Conservation (phyloP, 1,140 invertebrate genomes). For the Aricia agestis region DNA sequence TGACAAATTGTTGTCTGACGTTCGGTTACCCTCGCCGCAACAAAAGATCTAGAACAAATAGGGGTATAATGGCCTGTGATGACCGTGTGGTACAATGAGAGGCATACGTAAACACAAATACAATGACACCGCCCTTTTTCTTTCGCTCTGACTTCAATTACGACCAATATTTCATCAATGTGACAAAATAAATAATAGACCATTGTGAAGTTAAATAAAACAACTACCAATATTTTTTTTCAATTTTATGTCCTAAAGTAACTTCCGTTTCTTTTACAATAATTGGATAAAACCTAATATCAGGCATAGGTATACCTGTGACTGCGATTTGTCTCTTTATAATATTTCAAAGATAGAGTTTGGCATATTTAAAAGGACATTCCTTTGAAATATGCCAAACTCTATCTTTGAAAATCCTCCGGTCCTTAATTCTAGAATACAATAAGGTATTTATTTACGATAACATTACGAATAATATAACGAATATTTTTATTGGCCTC, state of each 20-base stretch:
- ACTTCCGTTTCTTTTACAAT: neutral
- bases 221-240: neutral
- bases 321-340: too few relatives aligned
- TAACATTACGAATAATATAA: too few relatives aligned
- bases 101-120: conserved; percentile 64
- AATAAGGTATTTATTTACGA: too few relatives aligned
- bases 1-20: conserved; percentile 70
- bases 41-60: conserved; percentile 71
- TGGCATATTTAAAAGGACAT: too few relatives aligned
- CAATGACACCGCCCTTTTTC: conserved; percentile 50
- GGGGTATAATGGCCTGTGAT: conserved; percentile 57
- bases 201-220: neutral
- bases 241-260: neutral
- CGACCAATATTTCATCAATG: conserved; percentile 51
- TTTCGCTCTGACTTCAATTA: conserved; percentile 44
- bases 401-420: too few relatives aligned
- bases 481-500: too few relatives aligned
- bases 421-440: too few relatives aligned
- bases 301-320: too few relatives aligned
- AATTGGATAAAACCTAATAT: too few relatives aligned
- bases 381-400: too few relatives aligned
- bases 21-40: conserved; percentile 51
- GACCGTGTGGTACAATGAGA: conserved; percentile 54
- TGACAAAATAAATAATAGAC: conserved; percentile 5
- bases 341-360: too few relatives aligned